phyloP scores from a whole-genome alignment of 2,113 vertebrate genomes.

The Dasypus novemcinctus region DNA sequence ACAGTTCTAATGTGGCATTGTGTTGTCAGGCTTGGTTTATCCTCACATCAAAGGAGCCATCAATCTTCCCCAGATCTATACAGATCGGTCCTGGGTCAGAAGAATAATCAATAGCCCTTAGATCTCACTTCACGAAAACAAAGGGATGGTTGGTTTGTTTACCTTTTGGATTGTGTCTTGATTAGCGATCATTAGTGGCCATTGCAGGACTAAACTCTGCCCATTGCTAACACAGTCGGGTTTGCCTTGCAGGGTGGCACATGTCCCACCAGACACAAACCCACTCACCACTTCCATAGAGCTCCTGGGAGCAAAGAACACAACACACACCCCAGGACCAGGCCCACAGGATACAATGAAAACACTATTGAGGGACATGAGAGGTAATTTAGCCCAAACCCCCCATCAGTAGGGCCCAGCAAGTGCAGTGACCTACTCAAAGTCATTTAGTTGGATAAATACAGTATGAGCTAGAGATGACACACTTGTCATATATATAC shows the following conservation, averaged over 20 bases:
- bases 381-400: background rate
- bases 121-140: conserved; percentile 56
- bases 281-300: background rate
- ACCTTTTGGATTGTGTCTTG: conserved; percentile 59
- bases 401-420: background rate
- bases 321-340: rapidly evolving
- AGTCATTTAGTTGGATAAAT: background rate
- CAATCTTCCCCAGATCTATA: conserved; percentile 61
- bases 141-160: conserved; percentile 58
- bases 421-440: background rate
- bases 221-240: background rate
- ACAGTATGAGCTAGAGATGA: background rate
- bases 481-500: background rate
- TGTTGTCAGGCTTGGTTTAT: conserved; percentile 27
- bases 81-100: conserved; percentile 39
- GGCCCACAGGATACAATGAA: background rate
- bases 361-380: background rate
- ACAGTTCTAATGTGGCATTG: background rate
- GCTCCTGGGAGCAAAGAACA: background rate
- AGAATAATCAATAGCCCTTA: conserved; percentile 59
- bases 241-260: background rate
- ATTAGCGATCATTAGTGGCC: conserved; percentile 51
- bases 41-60: conserved; percentile 62
- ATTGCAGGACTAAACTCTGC: background rate
- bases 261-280: background rate